phyloP scores from a whole-genome alignment of 2,888 invertebrate genomes.

The Rotaria macrura region DNA sequence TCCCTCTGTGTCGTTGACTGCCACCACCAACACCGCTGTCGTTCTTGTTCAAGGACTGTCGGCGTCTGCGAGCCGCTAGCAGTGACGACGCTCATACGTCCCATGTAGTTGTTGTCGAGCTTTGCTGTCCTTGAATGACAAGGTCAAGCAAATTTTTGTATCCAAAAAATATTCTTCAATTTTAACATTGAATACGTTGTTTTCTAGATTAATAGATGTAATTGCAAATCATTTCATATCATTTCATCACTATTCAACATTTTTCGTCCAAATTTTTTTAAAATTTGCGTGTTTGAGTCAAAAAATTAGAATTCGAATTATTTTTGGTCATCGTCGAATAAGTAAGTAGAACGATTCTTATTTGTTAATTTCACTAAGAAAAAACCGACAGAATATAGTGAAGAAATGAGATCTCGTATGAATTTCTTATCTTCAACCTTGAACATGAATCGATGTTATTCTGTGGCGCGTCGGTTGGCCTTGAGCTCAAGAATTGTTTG shows the following conservation, averaged over 20 bases:
- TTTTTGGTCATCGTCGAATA: background rate
- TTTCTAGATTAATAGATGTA: background rate
- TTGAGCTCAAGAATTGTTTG: conserved; percentile 15
- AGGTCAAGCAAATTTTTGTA: background rate
- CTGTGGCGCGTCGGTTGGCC: background rate
- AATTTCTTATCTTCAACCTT: background rate
- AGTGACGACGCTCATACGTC: background rate
- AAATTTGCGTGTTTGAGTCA: background rate
- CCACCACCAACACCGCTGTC: background rate
- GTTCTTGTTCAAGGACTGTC: background rate
- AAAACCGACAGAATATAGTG: background rate
- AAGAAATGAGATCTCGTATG: background rate
- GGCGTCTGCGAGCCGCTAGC: background rate
- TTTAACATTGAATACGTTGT: background rate
- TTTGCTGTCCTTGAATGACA: background rate
- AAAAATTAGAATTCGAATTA: background rate
- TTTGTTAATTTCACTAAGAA: background rate
- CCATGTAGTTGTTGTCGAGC: background rate
- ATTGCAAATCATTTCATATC: background rate
- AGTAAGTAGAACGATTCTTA: background rate
- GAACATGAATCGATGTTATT: background rate
- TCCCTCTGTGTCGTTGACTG: background rate
- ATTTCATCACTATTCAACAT: background rate
- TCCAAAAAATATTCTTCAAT: background rate
- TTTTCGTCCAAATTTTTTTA: background rate